A percentile compares a stretch with the other conserved stretches of the same genome.
phyloP scores from a whole-genome alignment of 2,888 invertebrate genomes.

The Dasysyrphus albostriatus region DNA sequence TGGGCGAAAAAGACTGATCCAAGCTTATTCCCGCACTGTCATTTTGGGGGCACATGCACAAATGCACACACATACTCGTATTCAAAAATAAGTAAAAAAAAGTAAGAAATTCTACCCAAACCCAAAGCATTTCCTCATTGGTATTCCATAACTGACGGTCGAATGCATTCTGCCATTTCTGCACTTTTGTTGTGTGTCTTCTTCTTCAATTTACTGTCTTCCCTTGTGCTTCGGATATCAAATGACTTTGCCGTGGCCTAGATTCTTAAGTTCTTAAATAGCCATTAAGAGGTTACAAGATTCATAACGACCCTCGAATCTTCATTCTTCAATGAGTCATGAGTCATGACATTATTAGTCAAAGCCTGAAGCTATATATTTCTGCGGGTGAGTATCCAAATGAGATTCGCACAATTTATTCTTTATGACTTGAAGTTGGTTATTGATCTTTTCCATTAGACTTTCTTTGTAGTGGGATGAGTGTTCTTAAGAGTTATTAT shows the following conservation, averaged over 20 bases:
- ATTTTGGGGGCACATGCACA: constrained; percentile 55
- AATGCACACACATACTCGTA: background rate
- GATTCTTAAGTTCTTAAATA: constrained; percentile 41
- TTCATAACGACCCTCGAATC: constrained; percentile 50
- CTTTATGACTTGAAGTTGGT: constrained; percentile 20
- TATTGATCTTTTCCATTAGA: constrained; percentile 18
- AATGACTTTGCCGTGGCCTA: constrained; percentile 67
- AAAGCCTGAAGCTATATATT: background rate
- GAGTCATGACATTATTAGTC: background rate
- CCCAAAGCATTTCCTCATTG: constrained; percentile 72
- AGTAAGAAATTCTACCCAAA: constrained; percentile 31
- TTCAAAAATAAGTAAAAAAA: constrained; percentile 27
- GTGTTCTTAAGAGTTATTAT: constrained; percentile 20
- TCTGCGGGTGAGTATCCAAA: constrained; percentile 4
- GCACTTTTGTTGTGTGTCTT: constrained; percentile 5
- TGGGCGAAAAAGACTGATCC: constrained; percentile 52
- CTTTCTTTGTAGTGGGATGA: background rate
- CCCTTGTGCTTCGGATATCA: constrained; percentile 39
- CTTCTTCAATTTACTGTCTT: constrained; percentile 8
- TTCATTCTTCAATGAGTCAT: constrained; percentile 45
- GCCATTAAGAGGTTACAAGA: constrained; percentile 42
- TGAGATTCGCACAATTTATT: constrained; percentile 27
- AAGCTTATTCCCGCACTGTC: constrained; percentile 58
- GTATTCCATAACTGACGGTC: constrained; percentile 64
- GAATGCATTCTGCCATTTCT: constrained; percentile 54